Base-by-base conservation (phyloP, 2,797 vertebrate genomes). In the Luscinia luscinia region DNA sequence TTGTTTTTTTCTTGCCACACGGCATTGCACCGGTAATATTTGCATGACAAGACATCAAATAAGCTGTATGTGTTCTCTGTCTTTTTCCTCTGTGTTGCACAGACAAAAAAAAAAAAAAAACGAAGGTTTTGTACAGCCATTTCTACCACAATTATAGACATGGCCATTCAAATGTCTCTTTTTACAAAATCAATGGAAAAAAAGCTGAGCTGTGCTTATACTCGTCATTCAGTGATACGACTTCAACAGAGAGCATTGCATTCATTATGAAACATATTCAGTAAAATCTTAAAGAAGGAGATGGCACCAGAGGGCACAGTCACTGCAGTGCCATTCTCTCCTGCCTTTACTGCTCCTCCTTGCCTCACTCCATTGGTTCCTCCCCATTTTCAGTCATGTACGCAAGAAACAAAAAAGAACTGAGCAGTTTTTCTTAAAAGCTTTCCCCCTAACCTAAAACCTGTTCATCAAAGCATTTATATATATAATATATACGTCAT, bases 381-480 rank as follows among this genome's bases (percentile, higher is more conserved):
- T 94, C 89, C 84, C 88, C 83, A 28, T 79, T 95, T 94, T 74
- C 78, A 70, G 59, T 62, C 5, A 5, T 38, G 62, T 75, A 52
- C 63, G 51, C 20, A 74, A 88, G 62, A 88, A 63, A 84, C 15
- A 63, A 76, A 84, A 91, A 84, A 78, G 15, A 93, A 34, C 40
- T 59, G 61, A 85, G 70, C 19, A 58, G 4, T 61, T 94, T 89
- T 84, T 67, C 73, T 75, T 84, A 73, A 76, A 84, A 89, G 67
- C 72, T 78, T 94, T 96, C 61, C 59, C 64, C 66, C 69, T 38
- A 83, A 87, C 59, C 64, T 93, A 86, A 94, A 94, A 61, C 38
- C 36, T 87, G 75, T 68, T 90, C 75, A 77, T 67, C 55, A 55
- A 89, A 86, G 38, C 57, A 83, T 80, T 91, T 85, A 54, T 83